A percentile compares a stretch with the other conserved stretches of the same genome.
Evolutionary conservation across 2,888 invertebrate species (phyloP).

Genomic region (Chymomyza amoena): DNA sequence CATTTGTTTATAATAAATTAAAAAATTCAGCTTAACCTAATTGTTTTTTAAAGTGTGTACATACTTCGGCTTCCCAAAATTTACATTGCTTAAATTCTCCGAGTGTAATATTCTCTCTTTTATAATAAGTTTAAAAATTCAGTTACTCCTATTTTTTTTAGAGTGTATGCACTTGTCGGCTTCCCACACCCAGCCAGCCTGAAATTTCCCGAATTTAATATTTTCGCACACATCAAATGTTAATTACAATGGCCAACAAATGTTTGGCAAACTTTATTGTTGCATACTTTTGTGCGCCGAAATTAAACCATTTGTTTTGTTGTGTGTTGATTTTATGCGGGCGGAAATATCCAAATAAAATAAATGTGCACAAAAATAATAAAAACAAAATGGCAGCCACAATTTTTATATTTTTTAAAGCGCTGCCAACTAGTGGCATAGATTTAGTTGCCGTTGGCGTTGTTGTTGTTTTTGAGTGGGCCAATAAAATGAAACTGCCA

Average conservation of each 20-base stretch:
- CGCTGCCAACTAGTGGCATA: slow-evolving; percentile 2
- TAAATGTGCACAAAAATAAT: slow-evolving; percentile 9
- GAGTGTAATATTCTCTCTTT: background rate
- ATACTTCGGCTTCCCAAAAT: background rate
- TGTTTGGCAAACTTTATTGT: background rate
- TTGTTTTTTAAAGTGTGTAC: background rate
- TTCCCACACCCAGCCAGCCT: too few species aligned
- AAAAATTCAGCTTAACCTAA: too few species aligned
- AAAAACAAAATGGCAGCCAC: slow-evolving; percentile 18
- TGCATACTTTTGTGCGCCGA: background rate
- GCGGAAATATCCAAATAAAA: slow-evolving; percentile 3
- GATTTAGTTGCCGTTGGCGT: background rate
- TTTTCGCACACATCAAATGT: background rate
- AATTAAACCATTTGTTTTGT: background rate
- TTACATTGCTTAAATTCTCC: background rate
- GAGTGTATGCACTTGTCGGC: background rate
- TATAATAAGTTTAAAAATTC: too few species aligned
- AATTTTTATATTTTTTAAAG: background rate
- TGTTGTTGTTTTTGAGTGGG: background rate
- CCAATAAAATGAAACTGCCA: slow-evolving; percentile 6
- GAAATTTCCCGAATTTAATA: background rate
- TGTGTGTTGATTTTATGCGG: slow-evolving; percentile 1
- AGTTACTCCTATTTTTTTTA: too few species aligned
- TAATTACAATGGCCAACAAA: background rate
- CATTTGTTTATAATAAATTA: too few species aligned